Evolutionary conservation across 2,888 invertebrate species (phyloP).

Genomic region (Orthonevra nobilis): DNA sequence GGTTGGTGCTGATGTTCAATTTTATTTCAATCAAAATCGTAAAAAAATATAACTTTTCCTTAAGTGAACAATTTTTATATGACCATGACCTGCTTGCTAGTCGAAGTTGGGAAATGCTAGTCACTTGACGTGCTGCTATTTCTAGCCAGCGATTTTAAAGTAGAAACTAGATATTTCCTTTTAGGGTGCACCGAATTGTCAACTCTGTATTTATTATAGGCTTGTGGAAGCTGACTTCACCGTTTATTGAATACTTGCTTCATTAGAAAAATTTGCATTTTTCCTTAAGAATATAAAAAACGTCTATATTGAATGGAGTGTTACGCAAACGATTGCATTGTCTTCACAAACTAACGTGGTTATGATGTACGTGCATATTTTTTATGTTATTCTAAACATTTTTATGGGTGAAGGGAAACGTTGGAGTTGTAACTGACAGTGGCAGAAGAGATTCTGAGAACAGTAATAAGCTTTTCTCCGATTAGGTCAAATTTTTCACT

Average conservation of each 20-base stretch:
- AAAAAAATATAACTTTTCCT: neutral
- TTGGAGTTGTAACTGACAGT: too few species aligned
- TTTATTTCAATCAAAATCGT: neutral
- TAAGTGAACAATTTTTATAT: constrained; percentile 19
- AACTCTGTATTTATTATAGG: constrained; percentile 24
- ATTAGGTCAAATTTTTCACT: too few species aligned
- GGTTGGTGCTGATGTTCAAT: too few species aligned
- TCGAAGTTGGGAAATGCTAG: constrained; percentile 29
- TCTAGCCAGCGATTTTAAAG: constrained; percentile 1
- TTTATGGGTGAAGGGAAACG: too few species aligned
- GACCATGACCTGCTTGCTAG: constrained; percentile 52
- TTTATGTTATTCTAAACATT: too few species aligned
- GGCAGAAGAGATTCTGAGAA: too few species aligned
- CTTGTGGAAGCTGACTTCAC: constrained; percentile 46
- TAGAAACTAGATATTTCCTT: constrained; percentile 58
- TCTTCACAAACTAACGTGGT: too few species aligned
- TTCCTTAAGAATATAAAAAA: constrained; percentile 39
- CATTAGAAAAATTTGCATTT: constrained; percentile 62
- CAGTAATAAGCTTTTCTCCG: too few species aligned
- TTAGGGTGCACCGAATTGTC: constrained; percentile 61
- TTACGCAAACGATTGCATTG: constrained; percentile 44
- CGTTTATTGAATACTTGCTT: constrained; percentile 54
- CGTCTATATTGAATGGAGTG: constrained; percentile 29
- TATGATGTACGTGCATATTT: too few species aligned
- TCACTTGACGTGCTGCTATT: constrained; percentile 11